Conservation (phyloP, 2,113 vertebrate genomes). For the Notechis scutatus region DNA sequence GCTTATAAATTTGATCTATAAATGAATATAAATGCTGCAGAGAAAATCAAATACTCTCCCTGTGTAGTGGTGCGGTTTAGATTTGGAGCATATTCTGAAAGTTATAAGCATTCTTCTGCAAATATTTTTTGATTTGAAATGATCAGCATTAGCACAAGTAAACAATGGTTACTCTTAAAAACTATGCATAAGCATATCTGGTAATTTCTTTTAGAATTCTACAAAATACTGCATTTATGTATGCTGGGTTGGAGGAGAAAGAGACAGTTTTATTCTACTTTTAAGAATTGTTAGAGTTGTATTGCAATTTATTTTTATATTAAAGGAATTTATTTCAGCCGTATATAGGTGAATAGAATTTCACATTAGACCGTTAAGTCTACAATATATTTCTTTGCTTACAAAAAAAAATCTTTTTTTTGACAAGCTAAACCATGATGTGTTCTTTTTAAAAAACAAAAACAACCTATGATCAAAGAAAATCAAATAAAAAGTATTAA, state of each 20-base stretch:
- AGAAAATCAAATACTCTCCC: not conserved
- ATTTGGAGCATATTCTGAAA: not conserved
- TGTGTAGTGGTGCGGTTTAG: not conserved
- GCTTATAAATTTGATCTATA: not conserved
- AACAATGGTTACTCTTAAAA: not conserved
- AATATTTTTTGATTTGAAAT: not conserved
- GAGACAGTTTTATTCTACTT: not conserved
- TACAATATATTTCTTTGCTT: not conserved
- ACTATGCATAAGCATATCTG: not conserved
- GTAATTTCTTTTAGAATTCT: not conserved
- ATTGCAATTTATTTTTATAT: not conserved
- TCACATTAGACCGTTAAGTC: not conserved
- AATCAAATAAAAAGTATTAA: constrained; percentile 43
- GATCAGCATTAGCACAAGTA: not conserved
- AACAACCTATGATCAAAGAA: not conserved
- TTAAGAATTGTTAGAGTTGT: constrained; percentile 18
- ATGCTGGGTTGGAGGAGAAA: too few relatives aligned
- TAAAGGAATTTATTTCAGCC: not conserved
- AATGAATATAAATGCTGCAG: not conserved
- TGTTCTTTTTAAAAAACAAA: constrained; percentile 27
- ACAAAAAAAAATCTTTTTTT: not conserved
- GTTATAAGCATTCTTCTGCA: not conserved
- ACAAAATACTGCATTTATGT: not conserved
- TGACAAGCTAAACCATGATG: not conserved
- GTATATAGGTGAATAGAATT: not conserved